A percentile compares a stretch with the other conserved stretches of the same genome.
Evolutionary conservation across 2,797 vertebrate genomes (phyloP).

Genomic region (Monodelphis domestica): DNA sequence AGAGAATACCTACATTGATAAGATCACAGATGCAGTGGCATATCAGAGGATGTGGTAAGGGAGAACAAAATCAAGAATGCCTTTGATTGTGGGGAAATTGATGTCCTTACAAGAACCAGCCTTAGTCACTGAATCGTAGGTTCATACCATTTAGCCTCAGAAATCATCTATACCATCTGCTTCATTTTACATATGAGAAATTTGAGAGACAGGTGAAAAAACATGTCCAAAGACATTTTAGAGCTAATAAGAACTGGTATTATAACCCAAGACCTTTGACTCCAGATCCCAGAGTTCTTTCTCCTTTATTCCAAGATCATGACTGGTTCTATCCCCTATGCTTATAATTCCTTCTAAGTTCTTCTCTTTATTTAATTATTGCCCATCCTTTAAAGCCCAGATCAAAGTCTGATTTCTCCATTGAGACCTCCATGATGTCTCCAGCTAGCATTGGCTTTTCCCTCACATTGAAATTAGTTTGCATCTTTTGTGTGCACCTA

Average conservation of each 20-base stretch:
- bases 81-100: background rate
- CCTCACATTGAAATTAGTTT: background rate
- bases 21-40: background rate
- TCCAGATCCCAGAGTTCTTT: background rate
- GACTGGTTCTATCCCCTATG: background rate
- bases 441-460: background rate
- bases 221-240: background rate
- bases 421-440: background rate
- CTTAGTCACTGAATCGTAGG: background rate
- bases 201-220: background rate
- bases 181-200: background rate
- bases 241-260: background rate
- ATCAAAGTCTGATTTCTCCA: background rate
- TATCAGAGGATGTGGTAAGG: background rate
- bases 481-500: background rate
- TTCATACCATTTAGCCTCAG: background rate
- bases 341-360: background rate
- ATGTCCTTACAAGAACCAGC: background rate
- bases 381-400: background rate
- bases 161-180: background rate
- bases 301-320: background rate
- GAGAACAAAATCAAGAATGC: accelerated
- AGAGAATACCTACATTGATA: background rate
- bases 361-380: background rate
- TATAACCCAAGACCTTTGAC: too few species aligned